Evolutionary conservation across 2,888 invertebrate species (phyloP), one percentile per base, ranked within the genome.

Genomic region (Cerastis leucographa): DNA sequence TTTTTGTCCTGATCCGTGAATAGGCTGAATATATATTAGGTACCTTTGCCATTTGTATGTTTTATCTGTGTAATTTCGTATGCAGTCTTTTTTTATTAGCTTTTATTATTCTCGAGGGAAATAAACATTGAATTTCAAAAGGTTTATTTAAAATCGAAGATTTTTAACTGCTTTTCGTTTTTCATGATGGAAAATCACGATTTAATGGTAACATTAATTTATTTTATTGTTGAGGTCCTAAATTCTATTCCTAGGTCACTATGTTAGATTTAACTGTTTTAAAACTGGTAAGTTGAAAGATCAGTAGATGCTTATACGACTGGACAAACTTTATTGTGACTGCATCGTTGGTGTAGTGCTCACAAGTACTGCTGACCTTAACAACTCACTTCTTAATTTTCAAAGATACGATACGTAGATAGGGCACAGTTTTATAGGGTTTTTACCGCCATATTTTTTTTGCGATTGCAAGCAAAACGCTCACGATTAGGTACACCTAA

Each of bases 31-130:
- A 25, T 62, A 83, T 22, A 66, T 78, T 73, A 46, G 19, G 59
- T 59, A 61, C 64, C 62, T 72, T 72, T 68, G 49, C 49, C 65
- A 78, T 73, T 84, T 46, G 17, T 71, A 46, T 77, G 69, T 81
- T 77, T 79, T 74, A 70, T 72, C 74, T 65, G 51, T 73, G 54
- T 71, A 6, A 83, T 85, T 71, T 56, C 61, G 66, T 64, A 61
- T 62, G 65, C 44, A 56, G 49, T 62, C 51, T 44, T 49, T 71
- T 46, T 49, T 64, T 68, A 54, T 71, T n/a, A n/a, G n/a, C n/a
- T 76, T 71, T 85, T 40, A 85, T 76, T 83, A 25, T 51, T 64
- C 25, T 35, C 35, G 22, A 7, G 68, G 64, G 68, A 64, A 68
- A 56, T 68, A 44, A 61, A 44, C 17, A 69, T 56, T 59, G 54